phyloP scores from a whole-genome alignment of 2,888 invertebrate species.

The Mythimna lalbum region DNA sequence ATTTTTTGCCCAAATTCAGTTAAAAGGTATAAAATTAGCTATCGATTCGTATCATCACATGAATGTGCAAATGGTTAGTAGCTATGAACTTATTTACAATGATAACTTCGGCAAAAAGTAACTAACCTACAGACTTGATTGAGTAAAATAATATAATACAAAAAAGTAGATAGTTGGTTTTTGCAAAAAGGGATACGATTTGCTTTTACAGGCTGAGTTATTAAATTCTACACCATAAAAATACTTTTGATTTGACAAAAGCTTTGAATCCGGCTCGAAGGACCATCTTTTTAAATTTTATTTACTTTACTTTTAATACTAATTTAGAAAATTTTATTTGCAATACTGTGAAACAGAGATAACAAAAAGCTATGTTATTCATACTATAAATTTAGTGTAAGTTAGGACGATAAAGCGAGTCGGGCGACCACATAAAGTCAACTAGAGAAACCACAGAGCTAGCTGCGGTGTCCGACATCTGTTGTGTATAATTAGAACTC shows the following conservation, averaged over 20 bases:
- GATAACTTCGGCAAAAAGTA: too few species aligned
- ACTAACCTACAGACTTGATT: too few species aligned
- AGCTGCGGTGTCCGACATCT: constrained; percentile 19
- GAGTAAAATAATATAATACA: too few species aligned
- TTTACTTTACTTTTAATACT: too few species aligned
- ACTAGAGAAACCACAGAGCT: constrained; percentile 10
- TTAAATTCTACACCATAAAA: not conserved
- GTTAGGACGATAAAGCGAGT: constrained; percentile 18
- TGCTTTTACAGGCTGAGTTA: not conserved
- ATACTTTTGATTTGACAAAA: not conserved
- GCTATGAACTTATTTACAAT: too few species aligned
- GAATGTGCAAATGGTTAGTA: too few species aligned
- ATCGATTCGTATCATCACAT: too few species aligned
- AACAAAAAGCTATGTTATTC: not conserved
- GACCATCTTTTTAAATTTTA: not conserved
- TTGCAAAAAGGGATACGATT: too few species aligned
- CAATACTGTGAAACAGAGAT: not conserved
- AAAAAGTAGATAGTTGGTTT: too few species aligned
- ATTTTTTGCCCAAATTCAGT: too few species aligned
- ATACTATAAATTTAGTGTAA: constrained; percentile 16
- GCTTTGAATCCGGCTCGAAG: constrained; percentile 1
- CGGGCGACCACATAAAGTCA: constrained; percentile 32
- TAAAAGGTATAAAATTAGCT: too few species aligned
- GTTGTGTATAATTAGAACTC: constrained; percentile 34
- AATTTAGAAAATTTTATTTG: not conserved